Evolutionary conservation across 2,797 vertebrate genomes (phyloP), one percentile per base, ranked within the genome.

Genomic region (Moxostoma hubbsi): DNA sequence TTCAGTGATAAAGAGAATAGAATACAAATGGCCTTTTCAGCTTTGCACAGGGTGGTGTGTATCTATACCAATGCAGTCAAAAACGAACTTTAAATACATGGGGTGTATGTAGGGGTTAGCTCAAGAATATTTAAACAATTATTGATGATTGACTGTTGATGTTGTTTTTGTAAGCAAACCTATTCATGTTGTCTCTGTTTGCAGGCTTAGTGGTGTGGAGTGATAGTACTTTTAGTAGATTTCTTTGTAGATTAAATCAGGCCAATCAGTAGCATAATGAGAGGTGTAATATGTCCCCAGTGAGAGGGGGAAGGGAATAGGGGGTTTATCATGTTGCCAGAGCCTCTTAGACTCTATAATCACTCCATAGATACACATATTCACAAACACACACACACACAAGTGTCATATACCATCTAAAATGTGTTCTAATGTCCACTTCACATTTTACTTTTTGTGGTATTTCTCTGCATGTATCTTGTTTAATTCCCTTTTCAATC

Each of bases 221-320:
- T 85, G 89, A 93, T 92, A 88, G 92, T 92, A 90, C 57, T 46
- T 51, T 90, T 89, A 85, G 87, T 92, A 90, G 91, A 93, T 92
- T 92, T 90, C 86, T 88, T 89, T 83, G 90, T 91, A 92, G 92
- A 94, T 94, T 94, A 95, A 95, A 95, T 95, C 95, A 95, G 94
- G 94, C 94, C 95, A 94, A 95, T 96, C 95, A 95, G 94, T 89
- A 92, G 91, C 94, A 95, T 95, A 96, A 95, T 95, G 94, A 96
- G 94, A 93, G 94, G 93, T 93, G 92, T 95, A 95, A 96, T 95
- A 92, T 94, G 94, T 95, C 95, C 94, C 95, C 79, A 83, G 95
- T 94, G 94, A 95, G 91, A 91, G 92, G 93, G 92, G 93, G 73
- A 36, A 36, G 36, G 3, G 36, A 36, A 36, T 36, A 36, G n/a